Evolutionary conservation across 2,113 vertebrate genomes (phyloP), one percentile per base, ranked within the genome.

Genomic region (Hippocampus mohnikei): DNA sequence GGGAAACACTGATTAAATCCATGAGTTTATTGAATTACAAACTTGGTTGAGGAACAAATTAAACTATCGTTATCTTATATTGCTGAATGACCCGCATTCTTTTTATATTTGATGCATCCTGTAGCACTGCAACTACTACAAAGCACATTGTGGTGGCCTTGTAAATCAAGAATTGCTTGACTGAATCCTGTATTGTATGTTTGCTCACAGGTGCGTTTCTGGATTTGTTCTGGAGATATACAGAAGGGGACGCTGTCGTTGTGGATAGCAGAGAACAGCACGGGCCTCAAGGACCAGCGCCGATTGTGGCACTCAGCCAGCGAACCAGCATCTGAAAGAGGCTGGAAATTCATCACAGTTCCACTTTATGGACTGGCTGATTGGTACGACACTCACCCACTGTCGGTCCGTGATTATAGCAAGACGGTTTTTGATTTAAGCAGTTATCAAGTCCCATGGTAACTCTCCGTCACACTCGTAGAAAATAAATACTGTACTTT

Each of bases 181-280:
- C 40, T 64, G 37, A 37, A 37, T 37, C 33, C 33, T 37, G 33
- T 23, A 13, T 44, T 60, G 25, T 66, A 13, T 66, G 12, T 18
- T 61, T 67, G 66, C 77, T 76, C 77, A 55, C 86, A 99, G 97
- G 92, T 99, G 50, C 93, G 92, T 27, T 94, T 99, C 91, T 93
- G 94, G 71, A 90, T 96, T 83, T 95, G 97, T 72, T 88, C 93
- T 65, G 92, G 76, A 0, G 95, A 94, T 50, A 74, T 78, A 25
- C 88, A 95, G 74, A 90, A 84, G 73, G 94, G 93, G 84, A 92
- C 93, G 1, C 76, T 98, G 27, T 97, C 95, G 53, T 80, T 99
- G 81, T 87, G 93, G 90, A 81, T 97, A 60, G 80, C 93, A 0
- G 94, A 98, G 80, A 98, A 99, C 88, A 94, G 92, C 76, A 99